These are phyloP conservation scores for Pteromalus puparum DNA, from an alignment of 1,140 invertebrate species.

Conservation along the genomic window DNA sequence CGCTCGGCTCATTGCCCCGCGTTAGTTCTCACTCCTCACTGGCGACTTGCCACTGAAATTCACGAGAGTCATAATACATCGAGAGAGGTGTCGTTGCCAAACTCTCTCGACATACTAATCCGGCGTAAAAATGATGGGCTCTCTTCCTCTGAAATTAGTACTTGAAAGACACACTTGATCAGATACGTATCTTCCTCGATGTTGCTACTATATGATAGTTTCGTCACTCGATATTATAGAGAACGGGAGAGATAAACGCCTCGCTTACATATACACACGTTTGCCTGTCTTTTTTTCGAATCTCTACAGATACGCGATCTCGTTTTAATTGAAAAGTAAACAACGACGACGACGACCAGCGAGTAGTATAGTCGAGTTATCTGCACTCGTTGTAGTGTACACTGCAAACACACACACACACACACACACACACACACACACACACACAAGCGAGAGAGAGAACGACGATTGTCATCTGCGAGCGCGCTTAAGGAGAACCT, in stretches of 20 bases:
- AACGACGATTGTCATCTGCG: constrained; percentile 40
- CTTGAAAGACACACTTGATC: not conserved
- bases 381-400: too few relatives aligned
- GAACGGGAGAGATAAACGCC: not conserved
- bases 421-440: too few relatives aligned
- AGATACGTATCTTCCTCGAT: not conserved
- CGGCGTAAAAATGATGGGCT: not conserved
- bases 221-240: not conserved
- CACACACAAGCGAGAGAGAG: not conserved
- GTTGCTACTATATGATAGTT: not conserved
- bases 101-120: not conserved
- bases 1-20: constrained; percentile 64
- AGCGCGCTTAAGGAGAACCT: constrained; percentile 10
- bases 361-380: constrained; percentile 3
- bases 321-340: constrained; percentile 51
- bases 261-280: not conserved
- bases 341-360: constrained; percentile 26
- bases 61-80: not conserved
- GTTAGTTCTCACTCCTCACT: constrained; percentile 57
- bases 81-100: not conserved
- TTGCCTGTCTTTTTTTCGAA: constrained; percentile 12
- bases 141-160: constrained; percentile 21
- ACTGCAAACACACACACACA: too few relatives aligned
- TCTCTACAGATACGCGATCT: constrained; percentile 29
- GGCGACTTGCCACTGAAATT: constrained; percentile 17